Evolutionary conservation across 2,797 vertebrate species (phyloP), one percentile per base, ranked within the genome.

Genomic region (Chaetophractus vellerosus): DNA sequence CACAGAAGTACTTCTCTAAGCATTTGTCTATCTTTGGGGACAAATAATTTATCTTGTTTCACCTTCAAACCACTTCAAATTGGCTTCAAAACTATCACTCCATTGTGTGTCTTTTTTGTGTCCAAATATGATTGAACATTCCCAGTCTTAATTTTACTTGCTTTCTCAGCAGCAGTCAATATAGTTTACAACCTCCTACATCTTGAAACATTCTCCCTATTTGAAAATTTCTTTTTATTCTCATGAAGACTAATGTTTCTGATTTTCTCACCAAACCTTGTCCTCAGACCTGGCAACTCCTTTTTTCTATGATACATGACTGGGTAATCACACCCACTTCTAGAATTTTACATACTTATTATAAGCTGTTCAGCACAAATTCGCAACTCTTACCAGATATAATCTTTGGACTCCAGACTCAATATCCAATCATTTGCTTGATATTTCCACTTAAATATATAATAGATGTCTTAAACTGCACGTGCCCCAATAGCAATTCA

Each of bases 291-390:
- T 72, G 23, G 16, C 41, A 36, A 84, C 9, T 88, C 0, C 28
- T 88, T 52, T 61, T 66, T 8, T 45, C 45, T 0, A 18, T 21
- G 52, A 78, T 63, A 57, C 31, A 4, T 64, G 31, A 31, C 48
- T 66, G 15, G 2, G 2, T 64, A 4, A 78, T 71, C 1, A 18
- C 1, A 72, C 85, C 24, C 38, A 90, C 5, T 71, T 57, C 33
- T 28, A 59, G 18, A 69, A 50, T 45, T 90, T 81, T 63, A 55
- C 80, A 96, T 50, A 33, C 9, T 69, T 4, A 69, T 94, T 78
- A 50, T 74, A 52, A 76, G 21, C 63, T 69, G 24, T 78, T 55
- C 31, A 78, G 33, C 16, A 57, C 0, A 83, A 74, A 68, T 80
- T 74, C 68, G 66, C 38, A 66, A 18, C 18, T 71, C 16, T 33